Evolutionary conservation across 2,888 invertebrate species (phyloP).

Genomic region (Eugnorisma glareosa): DNA sequence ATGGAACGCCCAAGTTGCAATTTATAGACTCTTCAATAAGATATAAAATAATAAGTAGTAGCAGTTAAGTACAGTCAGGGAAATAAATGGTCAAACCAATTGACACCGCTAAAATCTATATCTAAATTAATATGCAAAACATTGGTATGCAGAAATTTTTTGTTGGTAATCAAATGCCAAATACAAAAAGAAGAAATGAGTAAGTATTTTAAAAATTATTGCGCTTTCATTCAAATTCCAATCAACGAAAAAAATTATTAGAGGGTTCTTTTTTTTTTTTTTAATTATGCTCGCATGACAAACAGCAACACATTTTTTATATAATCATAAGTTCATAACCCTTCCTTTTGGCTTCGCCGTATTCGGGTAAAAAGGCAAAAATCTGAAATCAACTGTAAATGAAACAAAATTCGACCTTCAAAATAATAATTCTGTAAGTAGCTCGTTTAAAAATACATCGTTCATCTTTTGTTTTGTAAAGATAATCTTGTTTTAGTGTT

Average conservation of each 20-base stretch:
- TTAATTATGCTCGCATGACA: not conserved
- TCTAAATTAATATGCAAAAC: no score
- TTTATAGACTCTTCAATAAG: not conserved
- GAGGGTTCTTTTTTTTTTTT: no score
- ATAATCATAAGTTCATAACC: no score
- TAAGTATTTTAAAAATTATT: no score
- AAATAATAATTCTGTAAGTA: not conserved
- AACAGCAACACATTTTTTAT: not conserved
- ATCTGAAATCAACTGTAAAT: not conserved
- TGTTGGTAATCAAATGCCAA: no score
- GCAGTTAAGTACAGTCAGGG: not conserved
- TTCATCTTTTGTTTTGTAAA: slow-evolving; percentile 12
- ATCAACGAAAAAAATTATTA: no score
- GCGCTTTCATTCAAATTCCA: no score
- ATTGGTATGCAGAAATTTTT: no score
- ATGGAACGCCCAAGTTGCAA: not conserved
- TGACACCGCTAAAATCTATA: not conserved
- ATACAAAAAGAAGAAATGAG: no score
- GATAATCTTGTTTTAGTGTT: not conserved
- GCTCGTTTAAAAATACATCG: not conserved
- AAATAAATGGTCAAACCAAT: not conserved
- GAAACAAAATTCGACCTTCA: not conserved
- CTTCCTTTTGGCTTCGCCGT: no score
- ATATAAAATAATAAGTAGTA: not conserved
- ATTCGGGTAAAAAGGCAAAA: no score